A percentile compares a stretch with the other conserved stretches of the same genome.
Evolutionary conservation across 2,888 invertebrate genomes (phyloP).

Genomic region (Hyles lineata): DNA sequence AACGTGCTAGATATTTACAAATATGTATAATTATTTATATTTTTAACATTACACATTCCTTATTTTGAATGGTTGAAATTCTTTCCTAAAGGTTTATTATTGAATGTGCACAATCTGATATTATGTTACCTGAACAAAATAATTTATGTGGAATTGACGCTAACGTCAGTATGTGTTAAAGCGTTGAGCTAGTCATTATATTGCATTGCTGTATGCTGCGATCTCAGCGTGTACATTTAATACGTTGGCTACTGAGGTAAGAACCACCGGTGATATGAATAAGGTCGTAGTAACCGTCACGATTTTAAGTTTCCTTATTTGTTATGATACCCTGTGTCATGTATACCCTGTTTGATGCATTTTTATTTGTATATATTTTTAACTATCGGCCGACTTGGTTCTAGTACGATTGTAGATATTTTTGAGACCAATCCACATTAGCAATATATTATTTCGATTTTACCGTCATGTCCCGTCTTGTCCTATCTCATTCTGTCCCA

Average conservation of each 20-base stretch:
- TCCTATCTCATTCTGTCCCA: no score
- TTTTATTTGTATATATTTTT: background rate
- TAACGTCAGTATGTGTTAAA: background rate
- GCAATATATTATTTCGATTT: no score
- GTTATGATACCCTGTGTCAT: background rate
- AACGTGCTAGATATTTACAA: constrained; percentile 5
- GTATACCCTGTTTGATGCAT: background rate
- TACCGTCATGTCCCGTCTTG: no score
- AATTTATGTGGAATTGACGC: background rate
- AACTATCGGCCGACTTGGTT: no score
- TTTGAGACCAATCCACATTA: no score
- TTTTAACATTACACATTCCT: background rate
- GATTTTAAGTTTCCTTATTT: background rate
- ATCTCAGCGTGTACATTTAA: background rate
- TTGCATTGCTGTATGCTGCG: background rate
- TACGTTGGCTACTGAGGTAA: background rate
- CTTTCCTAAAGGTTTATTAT: no score
- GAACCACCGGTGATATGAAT: background rate
- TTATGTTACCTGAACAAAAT: background rate
- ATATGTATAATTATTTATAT: background rate
- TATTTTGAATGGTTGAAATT: background rate
- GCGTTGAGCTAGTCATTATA: constrained; percentile 12
- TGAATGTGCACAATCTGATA: constrained; percentile 2
- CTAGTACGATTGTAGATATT: no score
- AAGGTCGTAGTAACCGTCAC: background rate